Conservation (phyloP, 2,113 vertebrate species). For the Melospiza melodia region DNA sequence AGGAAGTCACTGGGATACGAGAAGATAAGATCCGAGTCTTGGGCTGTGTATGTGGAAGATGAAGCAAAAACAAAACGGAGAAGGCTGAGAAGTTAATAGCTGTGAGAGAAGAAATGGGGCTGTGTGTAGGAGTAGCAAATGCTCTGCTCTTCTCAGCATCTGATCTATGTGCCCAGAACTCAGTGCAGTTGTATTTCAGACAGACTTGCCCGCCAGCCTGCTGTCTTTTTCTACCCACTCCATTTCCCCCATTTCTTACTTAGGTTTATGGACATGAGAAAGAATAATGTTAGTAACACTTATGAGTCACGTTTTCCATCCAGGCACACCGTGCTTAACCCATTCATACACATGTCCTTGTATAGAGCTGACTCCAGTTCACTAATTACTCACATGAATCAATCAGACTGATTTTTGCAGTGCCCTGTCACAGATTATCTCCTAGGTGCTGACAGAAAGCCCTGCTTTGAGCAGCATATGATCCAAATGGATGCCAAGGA, state of each 20-base stretch:
- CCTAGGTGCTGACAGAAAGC: neutral
- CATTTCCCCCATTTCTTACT: constrained; percentile 15
- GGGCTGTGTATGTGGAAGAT: neutral
- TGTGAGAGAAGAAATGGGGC: neutral
- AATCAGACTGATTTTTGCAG: neutral
- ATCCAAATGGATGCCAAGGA: neutral
- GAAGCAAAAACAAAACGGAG: constrained; percentile 4
- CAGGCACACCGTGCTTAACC: neutral
- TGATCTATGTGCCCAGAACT: neutral
- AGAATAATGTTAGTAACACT: neutral
- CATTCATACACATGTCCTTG: neutral
- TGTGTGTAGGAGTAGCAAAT: constrained; percentile 38
- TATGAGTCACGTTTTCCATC: neutral
- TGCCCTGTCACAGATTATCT: neutral
- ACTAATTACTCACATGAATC: neutral
- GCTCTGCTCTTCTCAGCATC: neutral
- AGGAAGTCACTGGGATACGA: neutral
- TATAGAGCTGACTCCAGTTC: rapidly evolving
- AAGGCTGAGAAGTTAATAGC: neutral
- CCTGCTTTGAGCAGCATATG: neutral
- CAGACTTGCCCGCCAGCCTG: neutral
- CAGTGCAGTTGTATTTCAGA: neutral
- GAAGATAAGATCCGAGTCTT: neutral
- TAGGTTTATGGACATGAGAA: neutral
- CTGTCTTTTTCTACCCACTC: constrained; percentile 36